These are phyloP conservation scores for Parazoanthus darwini DNA, from an alignment of 92 coral and sea anemone genomes.

Conservation along the genomic window DNA sequence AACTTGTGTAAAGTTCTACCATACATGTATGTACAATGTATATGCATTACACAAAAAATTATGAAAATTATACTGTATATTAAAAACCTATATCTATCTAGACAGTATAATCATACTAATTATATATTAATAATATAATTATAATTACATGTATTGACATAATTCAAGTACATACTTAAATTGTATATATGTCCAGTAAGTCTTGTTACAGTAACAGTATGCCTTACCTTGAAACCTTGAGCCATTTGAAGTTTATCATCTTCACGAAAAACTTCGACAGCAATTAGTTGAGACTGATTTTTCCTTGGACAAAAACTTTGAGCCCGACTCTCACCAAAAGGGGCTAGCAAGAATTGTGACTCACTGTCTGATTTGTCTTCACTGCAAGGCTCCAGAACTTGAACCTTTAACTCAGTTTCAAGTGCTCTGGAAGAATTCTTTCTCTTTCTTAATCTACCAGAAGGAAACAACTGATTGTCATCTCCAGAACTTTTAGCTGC, in stretches of 20 bases:
- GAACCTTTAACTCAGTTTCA: background rate
- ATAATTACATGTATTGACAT: too few relatives aligned
- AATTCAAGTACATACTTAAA: too few relatives aligned
- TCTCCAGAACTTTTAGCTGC: background rate
- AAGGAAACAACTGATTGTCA: background rate
- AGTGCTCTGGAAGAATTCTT: background rate
- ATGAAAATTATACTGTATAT: too few relatives aligned
- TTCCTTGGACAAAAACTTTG: background rate
- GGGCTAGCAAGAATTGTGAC: background rate
- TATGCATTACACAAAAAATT: too few relatives aligned
- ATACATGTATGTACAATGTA: too few relatives aligned
- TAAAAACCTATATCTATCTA: too few relatives aligned
- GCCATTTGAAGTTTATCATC: conserved; percentile 7
- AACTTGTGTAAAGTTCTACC: too few relatives aligned
- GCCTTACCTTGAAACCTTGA: conserved; percentile 10
- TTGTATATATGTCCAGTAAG: too few relatives aligned
- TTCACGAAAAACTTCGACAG: background rate
- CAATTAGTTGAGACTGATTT: too few relatives aligned
- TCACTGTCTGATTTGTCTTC: background rate
- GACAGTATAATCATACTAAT: too few relatives aligned
- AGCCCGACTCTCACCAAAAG: background rate
- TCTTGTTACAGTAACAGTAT: too few relatives aligned
- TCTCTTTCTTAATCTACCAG: conserved; percentile 1
- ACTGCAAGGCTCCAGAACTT: background rate
- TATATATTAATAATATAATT: too few relatives aligned